Evolutionary conservation across 2,888 invertebrate genomes (phyloP).

Genomic region (Poecilus cupreus): DNA sequence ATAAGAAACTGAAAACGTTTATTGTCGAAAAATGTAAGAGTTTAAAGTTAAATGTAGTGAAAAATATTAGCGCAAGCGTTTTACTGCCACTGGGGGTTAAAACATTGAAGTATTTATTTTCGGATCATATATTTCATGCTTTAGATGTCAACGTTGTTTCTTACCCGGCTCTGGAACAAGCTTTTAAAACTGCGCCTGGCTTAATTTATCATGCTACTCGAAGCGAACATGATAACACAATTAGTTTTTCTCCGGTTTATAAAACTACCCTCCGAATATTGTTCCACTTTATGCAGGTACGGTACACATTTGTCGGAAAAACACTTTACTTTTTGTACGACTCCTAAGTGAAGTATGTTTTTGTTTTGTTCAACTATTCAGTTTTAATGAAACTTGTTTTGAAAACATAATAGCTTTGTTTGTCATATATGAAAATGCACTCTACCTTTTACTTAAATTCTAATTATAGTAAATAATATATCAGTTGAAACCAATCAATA

Average conservation of each 20-base stretch:
- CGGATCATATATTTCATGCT: constrained; percentile 42
- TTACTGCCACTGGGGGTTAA: constrained; percentile 17
- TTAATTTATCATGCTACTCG: constrained; percentile 43
- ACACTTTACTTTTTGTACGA: background rate
- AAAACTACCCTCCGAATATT: constrained; percentile 12
- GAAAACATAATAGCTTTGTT: constrained; percentile 16
- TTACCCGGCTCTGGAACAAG: background rate
- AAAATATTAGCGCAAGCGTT: constrained; percentile 42
- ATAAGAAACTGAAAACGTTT: constrained; percentile 26
- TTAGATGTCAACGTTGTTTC: constrained; percentile 47
- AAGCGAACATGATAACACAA: constrained; percentile 47
- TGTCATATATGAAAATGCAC: constrained; percentile 9
- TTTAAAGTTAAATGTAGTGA: constrained; percentile 46
- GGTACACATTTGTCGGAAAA: constrained; percentile 13
- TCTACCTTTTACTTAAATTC: background rate
- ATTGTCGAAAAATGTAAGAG: constrained; percentile 43
- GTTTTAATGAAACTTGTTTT: constrained; percentile 25
- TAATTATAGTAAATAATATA: too few relatives aligned
- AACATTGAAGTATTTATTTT: constrained; percentile 50
- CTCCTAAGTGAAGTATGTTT: background rate
- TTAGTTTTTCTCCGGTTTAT: constrained; percentile 29
- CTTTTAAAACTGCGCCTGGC: constrained; percentile 4
- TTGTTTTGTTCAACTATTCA: background rate
- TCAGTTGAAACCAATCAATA: too few relatives aligned
- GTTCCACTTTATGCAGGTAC: constrained; percentile 4